These are phyloP conservation scores for Aphis craccivora DNA, from an alignment of 1,140 invertebrate genomes.

Conservation along the genomic window DNA sequence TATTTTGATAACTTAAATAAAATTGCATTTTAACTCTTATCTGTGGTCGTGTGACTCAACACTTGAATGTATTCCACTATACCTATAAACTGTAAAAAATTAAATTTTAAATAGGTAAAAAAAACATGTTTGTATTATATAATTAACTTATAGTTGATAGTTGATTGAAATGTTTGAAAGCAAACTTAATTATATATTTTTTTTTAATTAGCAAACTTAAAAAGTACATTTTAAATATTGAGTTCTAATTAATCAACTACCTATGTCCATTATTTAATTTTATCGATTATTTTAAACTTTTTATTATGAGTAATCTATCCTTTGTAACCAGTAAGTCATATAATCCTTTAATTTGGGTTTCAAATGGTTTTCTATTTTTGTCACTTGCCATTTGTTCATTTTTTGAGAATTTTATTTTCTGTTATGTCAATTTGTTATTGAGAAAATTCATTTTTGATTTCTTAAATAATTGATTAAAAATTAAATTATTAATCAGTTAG, in stretches of 20 bases:
- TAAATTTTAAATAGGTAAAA: too few species aligned
- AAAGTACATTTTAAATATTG: too few species aligned
- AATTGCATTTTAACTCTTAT: neutral
- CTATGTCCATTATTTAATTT: neutral
- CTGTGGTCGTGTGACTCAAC: neutral
- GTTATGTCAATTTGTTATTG: neutral
- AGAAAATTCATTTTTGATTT: too few species aligned
- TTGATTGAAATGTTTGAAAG: too few species aligned
- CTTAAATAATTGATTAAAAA: neutral
- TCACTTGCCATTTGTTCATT: neutral
- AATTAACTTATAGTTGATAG: too few species aligned
- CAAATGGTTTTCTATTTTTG: neutral
- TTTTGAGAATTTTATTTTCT: neutral
- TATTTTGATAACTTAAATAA: neutral
- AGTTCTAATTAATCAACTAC: neutral
- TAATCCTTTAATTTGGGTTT: too few species aligned
- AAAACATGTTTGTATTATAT: too few species aligned
- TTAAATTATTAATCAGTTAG: neutral
- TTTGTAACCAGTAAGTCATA: too few species aligned
- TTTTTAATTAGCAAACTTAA: too few species aligned
- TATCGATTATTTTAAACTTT: neutral
- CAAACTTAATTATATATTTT: too few species aligned
- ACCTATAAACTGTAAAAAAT: too few species aligned
- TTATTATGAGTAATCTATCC: neutral
- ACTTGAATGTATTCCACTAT: neutral